These are phyloP conservation scores for Gobiocypris rarus DNA, from an alignment of 2,113 vertebrate genomes.

Conservation along the genomic window DNA sequence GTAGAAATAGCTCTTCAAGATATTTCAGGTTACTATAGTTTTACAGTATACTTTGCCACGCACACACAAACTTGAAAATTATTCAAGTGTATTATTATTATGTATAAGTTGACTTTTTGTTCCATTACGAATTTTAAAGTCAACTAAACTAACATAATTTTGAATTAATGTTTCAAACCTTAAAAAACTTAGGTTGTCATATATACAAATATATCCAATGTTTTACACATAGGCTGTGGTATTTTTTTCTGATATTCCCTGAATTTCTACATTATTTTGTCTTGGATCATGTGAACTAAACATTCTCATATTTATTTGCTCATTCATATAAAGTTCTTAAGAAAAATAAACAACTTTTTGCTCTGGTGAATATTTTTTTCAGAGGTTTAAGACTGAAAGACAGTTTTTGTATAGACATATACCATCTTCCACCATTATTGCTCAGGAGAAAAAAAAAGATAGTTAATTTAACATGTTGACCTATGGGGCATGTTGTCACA, in stretches of 20 bases:
- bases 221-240: neutral
- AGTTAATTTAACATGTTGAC: neutral
- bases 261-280: neutral
- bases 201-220: neutral
- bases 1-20: neutral
- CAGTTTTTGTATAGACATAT: neutral
- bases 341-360: neutral
- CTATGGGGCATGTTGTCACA: neutral
- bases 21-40: neutral
- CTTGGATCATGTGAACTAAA: neutral
- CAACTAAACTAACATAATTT: neutral
- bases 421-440: neutral
- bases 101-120: neutral
- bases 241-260: neutral
- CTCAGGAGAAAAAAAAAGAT: neutral
- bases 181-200: neutral
- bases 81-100: too few relatives aligned
- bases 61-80: neutral
- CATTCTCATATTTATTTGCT: neutral
- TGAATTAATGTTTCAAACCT: neutral
- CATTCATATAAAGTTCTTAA: neutral
- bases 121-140: neutral
- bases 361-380: neutral
- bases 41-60: neutral
- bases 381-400: neutral